Evolutionary conservation across 2,888 invertebrate genomes (phyloP).

Genomic region (Axea sp.): DNA sequence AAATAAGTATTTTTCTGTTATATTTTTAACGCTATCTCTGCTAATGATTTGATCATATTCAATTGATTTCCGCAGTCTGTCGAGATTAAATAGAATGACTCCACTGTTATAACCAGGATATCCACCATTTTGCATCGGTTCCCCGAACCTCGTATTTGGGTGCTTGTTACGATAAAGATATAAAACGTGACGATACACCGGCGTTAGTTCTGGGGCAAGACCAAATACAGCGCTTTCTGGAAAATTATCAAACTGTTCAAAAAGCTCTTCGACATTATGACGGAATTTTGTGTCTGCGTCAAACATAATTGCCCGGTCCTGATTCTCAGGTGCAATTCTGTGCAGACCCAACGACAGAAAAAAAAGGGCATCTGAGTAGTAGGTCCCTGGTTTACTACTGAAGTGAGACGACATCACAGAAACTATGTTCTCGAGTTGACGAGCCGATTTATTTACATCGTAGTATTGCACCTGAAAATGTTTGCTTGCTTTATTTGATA

Average conservation of each 20-base stretch:
- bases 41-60: constrained; percentile 82
- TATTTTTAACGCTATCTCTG: constrained; percentile 80
- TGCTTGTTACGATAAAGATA: constrained; percentile 84
- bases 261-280: constrained; percentile 84
- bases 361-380: constrained; percentile 89
- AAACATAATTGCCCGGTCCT: constrained; percentile 84
- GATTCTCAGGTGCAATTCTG: constrained; percentile 83
- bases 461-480: constrained; percentile 81
- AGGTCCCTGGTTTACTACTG: constrained; percentile 85
- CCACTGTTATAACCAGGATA: constrained; percentile 91
- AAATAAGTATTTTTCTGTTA: constrained; percentile 84
- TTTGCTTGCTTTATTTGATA: too few species aligned
- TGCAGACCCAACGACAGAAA: constrained; percentile 88
- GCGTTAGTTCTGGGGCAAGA: constrained; percentile 86
- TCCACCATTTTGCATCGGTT: constrained; percentile 80
- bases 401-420: constrained; percentile 86
- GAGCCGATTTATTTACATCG: constrained; percentile 83
- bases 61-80: constrained; percentile 83
- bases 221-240: constrained; percentile 84
- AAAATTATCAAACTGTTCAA: constrained; percentile 85
- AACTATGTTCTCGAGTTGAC: constrained; percentile 83
- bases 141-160: constrained; percentile 83
- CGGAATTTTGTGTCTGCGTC: constrained; percentile 89
- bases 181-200: constrained; percentile 88
- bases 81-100: constrained; percentile 86